phyloP scores from a whole-genome alignment of 37 sponge, comb jelly and placozoan species.

The Cliona cf. orientalis region DNA sequence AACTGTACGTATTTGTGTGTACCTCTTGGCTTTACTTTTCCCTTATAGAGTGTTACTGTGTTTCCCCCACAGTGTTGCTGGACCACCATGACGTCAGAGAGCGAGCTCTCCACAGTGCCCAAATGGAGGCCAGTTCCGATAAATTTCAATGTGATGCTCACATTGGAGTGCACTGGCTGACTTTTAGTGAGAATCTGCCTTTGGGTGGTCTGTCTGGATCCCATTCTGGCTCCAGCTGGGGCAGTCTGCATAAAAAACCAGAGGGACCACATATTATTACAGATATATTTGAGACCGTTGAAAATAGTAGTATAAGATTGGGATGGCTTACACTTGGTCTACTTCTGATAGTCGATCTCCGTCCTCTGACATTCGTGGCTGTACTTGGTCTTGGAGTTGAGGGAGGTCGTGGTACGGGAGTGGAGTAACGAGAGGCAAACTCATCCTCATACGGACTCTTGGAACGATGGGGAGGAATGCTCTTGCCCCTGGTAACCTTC shows the following conservation, averaged over 20 bases:
- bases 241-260: conserved; percentile 25
- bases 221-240: not conserved
- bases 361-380: not conserved
- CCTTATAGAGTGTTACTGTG: conserved; percentile 84
- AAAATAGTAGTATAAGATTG: not conserved
- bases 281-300: not conserved
- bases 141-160: conserved; percentile 65
- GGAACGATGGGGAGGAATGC: not conserved
- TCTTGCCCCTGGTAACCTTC: not conserved
- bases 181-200: not conserved
- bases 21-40: conserved; percentile 68
- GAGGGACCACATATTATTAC: not conserved
- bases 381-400: conserved; percentile 1
- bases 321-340: conserved; percentile 19
- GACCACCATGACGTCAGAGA: conserved; percentile 63
- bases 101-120: conserved; percentile 22
- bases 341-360: not conserved
- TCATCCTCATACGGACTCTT: not conserved
- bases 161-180: conserved; percentile 47
- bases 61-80: conserved; percentile 99
- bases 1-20: not conserved
- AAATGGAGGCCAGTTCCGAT: conserved; percentile 63
- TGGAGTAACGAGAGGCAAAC: not conserved
- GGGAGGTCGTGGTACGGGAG: not conserved
- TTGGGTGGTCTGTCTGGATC: not conserved